Conservation (phyloP, 2,888 invertebrate genomes). For the Ectemnius lituratus region DNA sequence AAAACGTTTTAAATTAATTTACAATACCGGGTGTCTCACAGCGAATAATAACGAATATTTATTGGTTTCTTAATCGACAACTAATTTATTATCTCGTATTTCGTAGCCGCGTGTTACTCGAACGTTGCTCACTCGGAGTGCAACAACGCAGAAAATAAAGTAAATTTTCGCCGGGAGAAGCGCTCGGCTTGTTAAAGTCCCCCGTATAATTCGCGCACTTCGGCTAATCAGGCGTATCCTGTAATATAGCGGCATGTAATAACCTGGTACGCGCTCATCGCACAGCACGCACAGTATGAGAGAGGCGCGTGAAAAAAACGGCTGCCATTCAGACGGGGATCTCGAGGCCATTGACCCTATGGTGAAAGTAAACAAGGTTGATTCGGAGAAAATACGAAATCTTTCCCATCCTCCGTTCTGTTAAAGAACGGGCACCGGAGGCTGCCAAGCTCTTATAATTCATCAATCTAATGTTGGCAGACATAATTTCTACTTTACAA, state of each 20-base stretch:
- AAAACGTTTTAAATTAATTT: no score
- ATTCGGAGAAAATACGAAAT: background rate
- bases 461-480: no score
- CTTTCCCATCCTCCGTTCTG: background rate
- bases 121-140: no score
- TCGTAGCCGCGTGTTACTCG: no score
- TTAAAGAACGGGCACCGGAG: background rate
- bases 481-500: background rate
- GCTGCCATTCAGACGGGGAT: slow-evolving; percentile 3
- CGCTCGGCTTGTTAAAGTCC: slow-evolving; percentile 34
- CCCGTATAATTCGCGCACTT: slow-evolving; percentile 43
- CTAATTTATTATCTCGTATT: no score
- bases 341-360: background rate
- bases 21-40: no score
- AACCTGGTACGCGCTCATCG: slow-evolving; percentile 16
- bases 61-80: no score
- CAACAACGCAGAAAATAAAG: no score
- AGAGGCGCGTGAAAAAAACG: background rate
- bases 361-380: background rate
- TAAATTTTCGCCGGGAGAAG: background rate
- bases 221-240: slow-evolving; percentile 69
- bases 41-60: no score
- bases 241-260: slow-evolving; percentile 49
- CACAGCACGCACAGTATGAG: background rate
- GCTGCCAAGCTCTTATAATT: no score